Conservation (phyloP, 2,797 vertebrate genomes). For the Silurus aristotelis region DNA sequence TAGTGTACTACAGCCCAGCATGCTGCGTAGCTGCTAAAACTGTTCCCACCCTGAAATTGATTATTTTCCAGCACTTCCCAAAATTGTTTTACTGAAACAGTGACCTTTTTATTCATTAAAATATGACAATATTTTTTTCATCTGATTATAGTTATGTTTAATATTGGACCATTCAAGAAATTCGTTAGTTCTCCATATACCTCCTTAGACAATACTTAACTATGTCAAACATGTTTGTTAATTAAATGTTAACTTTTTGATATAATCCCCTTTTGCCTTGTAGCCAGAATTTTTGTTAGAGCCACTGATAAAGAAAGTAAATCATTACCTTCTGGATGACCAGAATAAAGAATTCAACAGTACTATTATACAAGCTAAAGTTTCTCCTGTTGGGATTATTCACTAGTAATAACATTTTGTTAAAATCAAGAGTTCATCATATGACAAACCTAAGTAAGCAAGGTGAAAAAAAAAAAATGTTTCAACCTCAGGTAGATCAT, state of each 20-base stretch:
- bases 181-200: neutral
- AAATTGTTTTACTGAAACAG: neutral
- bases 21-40: neutral
- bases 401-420: neutral
- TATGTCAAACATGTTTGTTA: neutral
- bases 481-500: slow-evolving; percentile 80
- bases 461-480: neutral
- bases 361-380: neutral
- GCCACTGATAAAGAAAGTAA: neutral
- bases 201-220: neutral
- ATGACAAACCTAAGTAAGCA: neutral
- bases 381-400: neutral
- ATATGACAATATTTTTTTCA: neutral
- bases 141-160: neutral
- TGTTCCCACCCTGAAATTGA: neutral
- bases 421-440: neutral
- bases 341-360: neutral
- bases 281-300: too few relatives aligned
- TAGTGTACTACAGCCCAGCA: neutral
- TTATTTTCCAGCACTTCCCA: neutral
- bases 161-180: neutral
- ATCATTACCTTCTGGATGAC: neutral
- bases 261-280: neutral
- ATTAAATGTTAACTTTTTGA: neutral
- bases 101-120: neutral